Evolutionary conservation across 2,113 vertebrate species (phyloP).

Genomic region (Passer montanus): DNA sequence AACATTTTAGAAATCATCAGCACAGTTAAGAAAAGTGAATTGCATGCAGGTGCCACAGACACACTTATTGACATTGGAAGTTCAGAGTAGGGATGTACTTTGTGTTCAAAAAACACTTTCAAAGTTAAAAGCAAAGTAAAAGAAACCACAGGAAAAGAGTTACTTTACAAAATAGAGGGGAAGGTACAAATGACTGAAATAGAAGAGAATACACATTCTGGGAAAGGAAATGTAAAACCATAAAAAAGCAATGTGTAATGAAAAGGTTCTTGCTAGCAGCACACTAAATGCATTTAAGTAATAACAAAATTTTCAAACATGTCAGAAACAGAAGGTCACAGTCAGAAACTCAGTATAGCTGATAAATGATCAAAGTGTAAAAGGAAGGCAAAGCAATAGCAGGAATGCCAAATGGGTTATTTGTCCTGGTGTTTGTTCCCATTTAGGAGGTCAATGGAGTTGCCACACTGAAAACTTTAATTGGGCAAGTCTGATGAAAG

Average conservation of each 20-base stretch:
- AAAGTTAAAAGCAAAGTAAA: not conserved
- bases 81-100: not conserved
- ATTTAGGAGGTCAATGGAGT: not conserved
- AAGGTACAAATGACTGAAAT: not conserved
- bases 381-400: not conserved
- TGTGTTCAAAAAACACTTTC: not conserved
- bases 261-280: not conserved
- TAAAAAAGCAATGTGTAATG: not conserved
- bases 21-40: not conserved
- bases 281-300: not conserved
- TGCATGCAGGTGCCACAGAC: not conserved
- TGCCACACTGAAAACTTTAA: not conserved
- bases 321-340: not conserved
- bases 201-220: not conserved
- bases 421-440: not conserved
- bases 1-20: not conserved
- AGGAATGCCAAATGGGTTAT: not conserved
- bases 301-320: not conserved
- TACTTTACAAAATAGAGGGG: not conserved
- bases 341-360: not conserved
- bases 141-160: not conserved
- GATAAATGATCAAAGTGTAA: not conserved
- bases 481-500: constrained; percentile 6
- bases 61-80: not conserved
- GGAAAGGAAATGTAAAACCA: not conserved